Evolutionary conservation across 1,140 invertebrate species (phyloP), one percentile per base, ranked within the genome.

Genomic region (Plectus sambesii): DNA sequence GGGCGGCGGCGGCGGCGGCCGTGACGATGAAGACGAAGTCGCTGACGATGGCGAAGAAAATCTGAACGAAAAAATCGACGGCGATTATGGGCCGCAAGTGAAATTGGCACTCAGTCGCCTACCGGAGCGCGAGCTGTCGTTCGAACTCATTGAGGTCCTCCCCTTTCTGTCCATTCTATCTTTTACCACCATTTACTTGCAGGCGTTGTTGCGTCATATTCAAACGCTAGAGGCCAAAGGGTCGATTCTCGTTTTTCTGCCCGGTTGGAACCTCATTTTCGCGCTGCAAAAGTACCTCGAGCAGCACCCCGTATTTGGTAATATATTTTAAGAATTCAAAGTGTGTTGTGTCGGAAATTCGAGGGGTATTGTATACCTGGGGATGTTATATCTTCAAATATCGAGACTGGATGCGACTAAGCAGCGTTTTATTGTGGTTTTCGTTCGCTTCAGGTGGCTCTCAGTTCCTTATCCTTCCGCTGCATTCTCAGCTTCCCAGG

Each of bases 231-330:
- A 58, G n/a, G 26, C 42, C 41, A 58, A 60, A 73, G 87, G 87
- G 12, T 80, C 84, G 26, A 81, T 93, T 43, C 74, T 96, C 15
- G 74, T 94, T 2, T 94, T 94, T 73, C 69, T 96, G 2, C 84
- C 90, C 0, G 88, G 88, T 1, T 94, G 89, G 70, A 84, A 88
- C 62, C 85, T 92, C 49, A 93, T 96, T 56, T 79, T 84, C 0
- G 73, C 72, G 0, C 70, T 90, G 37, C 74, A 79, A 54, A 82
- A 85, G 19, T 45, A 37, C 3, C 47, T 61, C 15, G 26, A 39
- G 12, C 17, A 22, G 19, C 53, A 57, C 23, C 53, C n/a, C 72
- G 74, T 46, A 79, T 92, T 35, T 66, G 77, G 20, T 57, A 56
- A 23, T 12, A 15, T 3, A 19, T 9, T 23, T 12, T 3, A 20